Conservation (phyloP, 35 echinoderm and acorn worm species). For the Ophiothrix spiculata region DNA sequence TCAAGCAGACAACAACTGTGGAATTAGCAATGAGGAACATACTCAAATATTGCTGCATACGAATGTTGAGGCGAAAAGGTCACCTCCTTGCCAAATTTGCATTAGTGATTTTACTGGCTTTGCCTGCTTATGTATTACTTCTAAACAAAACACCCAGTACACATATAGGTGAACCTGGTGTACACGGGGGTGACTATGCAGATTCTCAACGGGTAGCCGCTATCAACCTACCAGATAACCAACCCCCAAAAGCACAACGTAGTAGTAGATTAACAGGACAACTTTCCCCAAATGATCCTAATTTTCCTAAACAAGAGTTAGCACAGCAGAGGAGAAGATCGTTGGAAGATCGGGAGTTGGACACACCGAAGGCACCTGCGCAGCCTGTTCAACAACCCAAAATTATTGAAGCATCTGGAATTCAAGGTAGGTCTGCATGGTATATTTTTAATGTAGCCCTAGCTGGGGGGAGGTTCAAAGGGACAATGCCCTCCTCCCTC, state of each 20-base stretch:
- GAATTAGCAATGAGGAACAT: background rate
- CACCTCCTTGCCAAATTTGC: background rate
- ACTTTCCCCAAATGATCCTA: background rate
- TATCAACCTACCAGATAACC: background rate
- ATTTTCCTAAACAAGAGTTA: background rate
- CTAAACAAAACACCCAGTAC: background rate
- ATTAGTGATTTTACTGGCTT: background rate
- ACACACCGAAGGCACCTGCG: background rate
- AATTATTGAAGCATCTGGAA: conserved; percentile 4
- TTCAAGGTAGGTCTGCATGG: too few species aligned
- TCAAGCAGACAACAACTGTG: too few species aligned
- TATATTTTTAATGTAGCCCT: too few species aligned
- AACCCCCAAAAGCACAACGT: too few species aligned
- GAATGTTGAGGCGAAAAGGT: background rate
- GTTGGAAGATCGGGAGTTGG: background rate
- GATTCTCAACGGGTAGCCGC: too few species aligned
- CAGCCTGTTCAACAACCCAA: background rate
- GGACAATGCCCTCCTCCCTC: too few species aligned
- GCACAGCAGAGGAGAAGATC: background rate
- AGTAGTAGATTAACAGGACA: background rate
- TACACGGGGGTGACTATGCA: background rate
- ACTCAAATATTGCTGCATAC: background rate
- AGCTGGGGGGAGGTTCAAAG: too few species aligned
- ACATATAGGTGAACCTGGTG: background rate
- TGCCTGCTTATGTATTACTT: conserved; percentile 9